Evolutionary conservation across 2,797 vertebrate species (phyloP).

Genomic region (Crypturellus tataupa): DNA sequence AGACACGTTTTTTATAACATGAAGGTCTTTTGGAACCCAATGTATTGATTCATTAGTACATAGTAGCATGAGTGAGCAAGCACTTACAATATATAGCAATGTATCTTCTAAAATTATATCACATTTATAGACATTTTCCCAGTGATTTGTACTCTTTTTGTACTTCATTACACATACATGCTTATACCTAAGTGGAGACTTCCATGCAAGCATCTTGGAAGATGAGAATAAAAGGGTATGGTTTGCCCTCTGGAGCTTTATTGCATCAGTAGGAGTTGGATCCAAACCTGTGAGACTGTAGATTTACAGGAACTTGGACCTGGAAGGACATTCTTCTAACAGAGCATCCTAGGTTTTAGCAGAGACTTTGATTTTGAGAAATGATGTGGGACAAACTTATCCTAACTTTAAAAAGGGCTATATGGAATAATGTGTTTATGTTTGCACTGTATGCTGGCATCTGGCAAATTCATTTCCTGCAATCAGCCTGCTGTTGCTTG

Average conservation of each 20-base stretch:
- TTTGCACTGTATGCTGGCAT: not conserved
- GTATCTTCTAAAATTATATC: not conserved
- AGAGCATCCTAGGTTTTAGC: not conserved
- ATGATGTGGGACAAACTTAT: not conserved
- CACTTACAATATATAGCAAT: not conserved
- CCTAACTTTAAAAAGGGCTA: not conserved
- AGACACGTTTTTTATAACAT: not conserved
- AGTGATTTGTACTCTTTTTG: conserved; percentile 23
- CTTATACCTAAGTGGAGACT: not conserved
- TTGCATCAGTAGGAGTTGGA: not conserved
- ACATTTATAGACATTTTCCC: not conserved
- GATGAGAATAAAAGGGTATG: not conserved
- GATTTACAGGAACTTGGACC: not conserved
- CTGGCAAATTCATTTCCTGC: not conserved
- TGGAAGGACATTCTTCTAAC: not conserved
- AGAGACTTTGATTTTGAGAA: not conserved
- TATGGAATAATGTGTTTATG: not conserved
- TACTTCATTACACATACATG: not conserved
- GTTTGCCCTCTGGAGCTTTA: not conserved
- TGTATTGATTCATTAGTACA: not conserved
- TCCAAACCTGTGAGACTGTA: not conserved
- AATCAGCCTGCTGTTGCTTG: not conserved
- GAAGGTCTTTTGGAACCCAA: not conserved
- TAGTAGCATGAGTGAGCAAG: not conserved
- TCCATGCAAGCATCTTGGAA: not conserved